Conservation (phyloP, 2,888 invertebrate genomes). For the Oscheius sp. region DNA sequence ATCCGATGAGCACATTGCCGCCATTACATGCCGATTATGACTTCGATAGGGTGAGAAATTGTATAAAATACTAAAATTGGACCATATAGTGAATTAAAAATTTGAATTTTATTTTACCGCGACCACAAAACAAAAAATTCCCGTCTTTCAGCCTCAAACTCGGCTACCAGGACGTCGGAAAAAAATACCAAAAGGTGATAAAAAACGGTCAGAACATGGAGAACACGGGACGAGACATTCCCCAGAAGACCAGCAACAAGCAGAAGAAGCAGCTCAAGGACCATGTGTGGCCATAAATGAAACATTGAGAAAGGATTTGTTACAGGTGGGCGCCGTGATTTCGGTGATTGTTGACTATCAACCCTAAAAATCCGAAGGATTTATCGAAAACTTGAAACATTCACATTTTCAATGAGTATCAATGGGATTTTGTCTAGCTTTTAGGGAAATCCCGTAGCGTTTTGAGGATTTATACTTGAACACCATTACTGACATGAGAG, state of each 20-base stretch:
- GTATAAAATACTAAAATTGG: no score
- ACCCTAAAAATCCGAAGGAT: no score
- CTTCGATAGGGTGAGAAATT: slow-evolving; percentile 14
- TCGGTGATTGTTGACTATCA: no score
- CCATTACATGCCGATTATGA: slow-evolving; percentile 7
- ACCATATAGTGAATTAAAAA: no score
- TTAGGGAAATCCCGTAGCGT: no score
- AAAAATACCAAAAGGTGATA: slow-evolving; percentile 17
- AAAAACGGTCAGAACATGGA: slow-evolving; percentile 42
- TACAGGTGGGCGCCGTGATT: slow-evolving; percentile 62
- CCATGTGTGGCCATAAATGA: slow-evolving; percentile 63
- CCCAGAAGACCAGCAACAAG: not conserved
- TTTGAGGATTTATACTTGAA: no score
- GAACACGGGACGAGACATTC: not conserved
- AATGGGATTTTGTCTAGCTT: no score
- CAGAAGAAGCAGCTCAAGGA: slow-evolving; percentile 21
- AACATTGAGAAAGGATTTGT: slow-evolving; percentile 58
- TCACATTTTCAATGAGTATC: no score
- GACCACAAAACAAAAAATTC: no score
- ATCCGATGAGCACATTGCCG: not conserved
- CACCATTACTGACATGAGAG: no score
- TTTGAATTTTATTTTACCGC: no score
- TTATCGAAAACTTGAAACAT: no score
- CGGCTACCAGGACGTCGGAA: slow-evolving; percentile 9
- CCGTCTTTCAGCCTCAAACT: slow-evolving; percentile 4